Evolutionary conservation across 2,797 vertebrate species (phyloP).

Genomic region (Notolabrus celidotus): DNA sequence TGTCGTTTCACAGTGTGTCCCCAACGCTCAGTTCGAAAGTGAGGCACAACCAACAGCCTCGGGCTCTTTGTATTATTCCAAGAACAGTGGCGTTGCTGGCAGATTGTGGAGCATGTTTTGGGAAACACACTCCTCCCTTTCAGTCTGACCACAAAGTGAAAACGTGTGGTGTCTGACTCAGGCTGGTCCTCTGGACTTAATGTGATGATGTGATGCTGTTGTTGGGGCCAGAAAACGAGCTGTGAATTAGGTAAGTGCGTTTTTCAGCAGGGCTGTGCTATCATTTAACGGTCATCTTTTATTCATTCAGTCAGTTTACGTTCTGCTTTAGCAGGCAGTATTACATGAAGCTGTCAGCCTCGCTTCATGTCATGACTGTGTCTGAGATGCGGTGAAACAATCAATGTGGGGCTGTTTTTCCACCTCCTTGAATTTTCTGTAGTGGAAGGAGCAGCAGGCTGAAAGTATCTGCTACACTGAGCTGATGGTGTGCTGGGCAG

Average conservation of each 20-base stretch:
- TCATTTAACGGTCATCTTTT: not conserved
- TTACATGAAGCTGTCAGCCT: not conserved
- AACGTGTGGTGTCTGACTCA: conserved; percentile 42
- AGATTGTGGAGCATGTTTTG: conserved; percentile 33
- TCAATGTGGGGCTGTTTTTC: not conserved
- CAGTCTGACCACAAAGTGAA: conserved; percentile 47
- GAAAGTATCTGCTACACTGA: conserved; percentile 1
- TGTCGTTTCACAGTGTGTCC: conserved; percentile 24
- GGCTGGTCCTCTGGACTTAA: conserved; percentile 38
- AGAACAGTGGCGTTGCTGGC: conserved; percentile 24
- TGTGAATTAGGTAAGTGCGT: conserved; percentile 40
- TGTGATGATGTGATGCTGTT: conserved; percentile 32
- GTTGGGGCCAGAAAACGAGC: conserved; percentile 39
- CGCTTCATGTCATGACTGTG: not conserved
- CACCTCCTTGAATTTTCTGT: not conserved
- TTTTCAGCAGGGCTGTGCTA: conserved; percentile 10
- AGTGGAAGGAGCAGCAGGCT: conserved; percentile 10
- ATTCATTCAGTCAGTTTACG: not conserved
- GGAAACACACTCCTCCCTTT: conserved; percentile 41
- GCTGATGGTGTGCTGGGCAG: not conserved
- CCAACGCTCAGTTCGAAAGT: conserved; percentile 46
- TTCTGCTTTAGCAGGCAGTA: not conserved
- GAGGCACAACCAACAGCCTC: conserved; percentile 36
- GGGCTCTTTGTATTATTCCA: conserved; percentile 48
- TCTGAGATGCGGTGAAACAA: not conserved